These are phyloP conservation scores for Strix aluco DNA, from an alignment of 2,113 vertebrate genomes.

Conservation along the genomic window DNA sequence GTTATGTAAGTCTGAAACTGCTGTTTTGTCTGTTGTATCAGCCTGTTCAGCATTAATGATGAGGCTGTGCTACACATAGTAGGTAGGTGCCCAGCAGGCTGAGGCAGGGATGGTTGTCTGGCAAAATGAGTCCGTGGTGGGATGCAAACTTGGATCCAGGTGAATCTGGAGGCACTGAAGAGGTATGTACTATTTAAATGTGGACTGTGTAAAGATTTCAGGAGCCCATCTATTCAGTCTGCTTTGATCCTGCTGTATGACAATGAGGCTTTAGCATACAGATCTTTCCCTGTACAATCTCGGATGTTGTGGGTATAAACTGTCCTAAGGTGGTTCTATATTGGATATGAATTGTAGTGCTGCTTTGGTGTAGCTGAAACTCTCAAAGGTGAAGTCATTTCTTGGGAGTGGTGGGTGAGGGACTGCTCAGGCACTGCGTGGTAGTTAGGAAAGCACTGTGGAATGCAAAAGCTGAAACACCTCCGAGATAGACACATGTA, in stretches of 20 bases:
- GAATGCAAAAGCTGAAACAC: not conserved
- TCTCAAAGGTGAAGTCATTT: not conserved
- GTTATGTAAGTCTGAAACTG: conserved; percentile 11
- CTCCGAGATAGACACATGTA: not conserved
- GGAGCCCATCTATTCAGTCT: not conserved
- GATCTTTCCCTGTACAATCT: not conserved
- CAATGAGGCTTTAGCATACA: not conserved
- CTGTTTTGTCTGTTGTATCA: not conserved
- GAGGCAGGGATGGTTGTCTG: not conserved
- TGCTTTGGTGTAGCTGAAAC: not conserved
- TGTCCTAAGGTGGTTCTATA: not conserved
- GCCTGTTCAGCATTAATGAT: not conserved
- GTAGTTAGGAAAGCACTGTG: not conserved
- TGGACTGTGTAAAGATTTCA: not conserved
- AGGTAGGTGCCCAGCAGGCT: not conserved
- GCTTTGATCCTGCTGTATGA: not conserved
- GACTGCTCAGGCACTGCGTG: not conserved
- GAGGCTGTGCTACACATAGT: not conserved
- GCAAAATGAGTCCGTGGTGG: not conserved
- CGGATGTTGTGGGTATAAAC: not conserved
- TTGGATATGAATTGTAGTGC: not conserved
- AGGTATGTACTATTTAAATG: not conserved
- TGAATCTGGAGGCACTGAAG: not conserved
- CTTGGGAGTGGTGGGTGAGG: not conserved
- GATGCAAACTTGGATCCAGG: not conserved